phyloP scores from a whole-genome alignment of 2,113 vertebrate genomes.

The Dermatemys mawii region DNA sequence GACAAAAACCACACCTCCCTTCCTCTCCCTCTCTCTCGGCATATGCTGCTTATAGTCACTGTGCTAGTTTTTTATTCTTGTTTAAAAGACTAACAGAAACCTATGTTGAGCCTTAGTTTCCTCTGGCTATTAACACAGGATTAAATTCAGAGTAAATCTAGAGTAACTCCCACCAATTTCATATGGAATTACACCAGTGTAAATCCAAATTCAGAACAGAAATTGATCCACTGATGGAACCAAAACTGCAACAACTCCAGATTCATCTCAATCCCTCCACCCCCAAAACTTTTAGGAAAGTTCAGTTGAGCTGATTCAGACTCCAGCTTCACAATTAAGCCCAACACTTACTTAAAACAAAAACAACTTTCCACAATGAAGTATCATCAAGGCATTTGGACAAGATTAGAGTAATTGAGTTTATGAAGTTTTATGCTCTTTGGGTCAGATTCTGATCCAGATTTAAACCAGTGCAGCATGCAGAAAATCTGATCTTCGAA shows the following conservation, averaged over 20 bases:
- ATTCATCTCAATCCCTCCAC: not conserved
- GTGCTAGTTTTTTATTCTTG: too few relatives aligned
- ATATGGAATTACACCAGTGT: not conserved
- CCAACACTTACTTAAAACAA: slow-evolving; percentile 24
- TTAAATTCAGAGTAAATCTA: not conserved
- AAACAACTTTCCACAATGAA: slow-evolving; percentile 1
- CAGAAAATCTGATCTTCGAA: not conserved
- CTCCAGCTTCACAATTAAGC: not conserved
- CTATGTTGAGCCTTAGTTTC: not conserved
- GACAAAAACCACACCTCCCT: not conserved
- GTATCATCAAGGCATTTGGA: not conserved
- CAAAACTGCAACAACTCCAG: not conserved
- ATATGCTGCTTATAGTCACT: not conserved
- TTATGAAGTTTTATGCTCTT: not conserved
- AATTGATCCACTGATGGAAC: not conserved
- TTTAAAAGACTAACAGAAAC: not conserved
- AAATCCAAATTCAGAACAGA: not conserved
- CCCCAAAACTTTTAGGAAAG: slow-evolving; percentile 17
- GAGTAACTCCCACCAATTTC: not conserved
- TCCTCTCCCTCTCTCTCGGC: too few relatives aligned
- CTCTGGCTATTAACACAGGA: not conserved
- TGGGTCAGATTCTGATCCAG: not conserved
- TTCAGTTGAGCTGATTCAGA: slow-evolving; percentile 20
- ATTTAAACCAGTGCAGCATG: not conserved
- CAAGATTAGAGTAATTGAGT: not conserved